These are phyloP conservation scores for Bombus superbus DNA, from an alignment of 1,140 invertebrate genomes.

Conservation along the genomic window DNA sequence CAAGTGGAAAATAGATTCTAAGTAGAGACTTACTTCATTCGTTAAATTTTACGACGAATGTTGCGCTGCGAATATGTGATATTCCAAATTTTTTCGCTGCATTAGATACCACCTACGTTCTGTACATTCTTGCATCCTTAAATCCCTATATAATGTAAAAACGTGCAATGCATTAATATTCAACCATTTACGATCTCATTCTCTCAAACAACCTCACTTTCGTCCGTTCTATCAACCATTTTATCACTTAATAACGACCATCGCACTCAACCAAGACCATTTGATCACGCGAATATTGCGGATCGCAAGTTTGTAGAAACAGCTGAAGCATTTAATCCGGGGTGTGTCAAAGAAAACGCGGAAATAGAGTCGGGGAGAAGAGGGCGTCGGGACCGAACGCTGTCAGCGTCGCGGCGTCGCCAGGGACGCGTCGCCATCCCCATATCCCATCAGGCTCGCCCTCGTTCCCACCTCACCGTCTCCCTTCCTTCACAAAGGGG, in stretches of 20 bases:
- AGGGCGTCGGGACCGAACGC: constrained; percentile 34
- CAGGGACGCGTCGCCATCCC: constrained; percentile 68
- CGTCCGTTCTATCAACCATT: background rate
- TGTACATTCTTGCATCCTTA: background rate
- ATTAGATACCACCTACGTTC: background rate
- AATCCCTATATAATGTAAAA: background rate
- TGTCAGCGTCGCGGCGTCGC: constrained; percentile 76
- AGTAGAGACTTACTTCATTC: background rate
- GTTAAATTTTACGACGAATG: background rate
- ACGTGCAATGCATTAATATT: background rate
- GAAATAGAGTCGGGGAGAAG: constrained; percentile 37
- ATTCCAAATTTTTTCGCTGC: background rate
- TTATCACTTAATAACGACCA: background rate
- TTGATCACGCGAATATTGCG: background rate
- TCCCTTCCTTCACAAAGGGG: constrained; percentile 46
- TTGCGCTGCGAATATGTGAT: background rate
- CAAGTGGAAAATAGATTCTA: background rate
- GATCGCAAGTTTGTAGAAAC: constrained; percentile 29
- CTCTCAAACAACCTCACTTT: background rate
- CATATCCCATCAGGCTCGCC: constrained; percentile 66
- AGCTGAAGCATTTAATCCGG: constrained; percentile 77
- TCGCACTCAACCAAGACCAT: background rate
- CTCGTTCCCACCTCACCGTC: constrained; percentile 48
- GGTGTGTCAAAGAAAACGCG: constrained; percentile 72
- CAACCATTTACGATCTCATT: background rate